These are phyloP conservation scores for Ischnura elegans DNA, from an alignment of 2,888 invertebrate genomes.

Conservation along the genomic window DNA sequence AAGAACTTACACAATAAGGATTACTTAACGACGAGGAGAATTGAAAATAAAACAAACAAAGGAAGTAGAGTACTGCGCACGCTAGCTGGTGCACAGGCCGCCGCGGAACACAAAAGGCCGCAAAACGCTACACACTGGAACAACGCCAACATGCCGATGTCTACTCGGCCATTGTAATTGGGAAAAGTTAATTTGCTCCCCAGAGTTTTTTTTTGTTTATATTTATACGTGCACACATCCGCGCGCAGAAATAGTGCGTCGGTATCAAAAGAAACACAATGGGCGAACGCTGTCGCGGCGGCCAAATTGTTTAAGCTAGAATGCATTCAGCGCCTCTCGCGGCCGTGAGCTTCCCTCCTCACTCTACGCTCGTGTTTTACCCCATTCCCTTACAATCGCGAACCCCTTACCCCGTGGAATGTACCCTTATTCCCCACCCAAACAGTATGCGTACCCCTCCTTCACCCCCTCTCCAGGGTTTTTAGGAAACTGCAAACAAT, in stretches of 20 bases:
- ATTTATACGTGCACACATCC: background rate
- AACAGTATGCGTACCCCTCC: background rate
- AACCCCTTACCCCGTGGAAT: too few species aligned
- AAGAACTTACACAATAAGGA: background rate
- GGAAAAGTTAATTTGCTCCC: conserved; percentile 52
- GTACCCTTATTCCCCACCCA: too few species aligned
- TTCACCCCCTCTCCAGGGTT: conserved; percentile 40
- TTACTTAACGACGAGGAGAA: background rate
- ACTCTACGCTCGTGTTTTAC: background rate
- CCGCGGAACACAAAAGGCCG: background rate
- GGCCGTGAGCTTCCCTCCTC: background rate
- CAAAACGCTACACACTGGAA: background rate
- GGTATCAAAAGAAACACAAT: conserved; percentile 57
- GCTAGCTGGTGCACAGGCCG: background rate
- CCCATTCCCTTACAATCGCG: background rate
- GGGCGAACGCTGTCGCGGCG: background rate
- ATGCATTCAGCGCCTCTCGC: conserved; percentile 47
- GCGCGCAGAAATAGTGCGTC: conserved; percentile 55
- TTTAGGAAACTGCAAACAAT: conserved; percentile 55
- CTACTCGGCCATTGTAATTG: conserved; percentile 56
- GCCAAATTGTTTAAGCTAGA: conserved; percentile 57
- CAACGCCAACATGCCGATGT: conserved; percentile 25
- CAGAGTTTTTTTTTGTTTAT: background rate
- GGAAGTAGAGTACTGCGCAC: background rate
- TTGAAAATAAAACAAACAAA: background rate